Evolutionary conservation across 2,113 vertebrate species (phyloP).

Genomic region (Plotosus lineatus): DNA sequence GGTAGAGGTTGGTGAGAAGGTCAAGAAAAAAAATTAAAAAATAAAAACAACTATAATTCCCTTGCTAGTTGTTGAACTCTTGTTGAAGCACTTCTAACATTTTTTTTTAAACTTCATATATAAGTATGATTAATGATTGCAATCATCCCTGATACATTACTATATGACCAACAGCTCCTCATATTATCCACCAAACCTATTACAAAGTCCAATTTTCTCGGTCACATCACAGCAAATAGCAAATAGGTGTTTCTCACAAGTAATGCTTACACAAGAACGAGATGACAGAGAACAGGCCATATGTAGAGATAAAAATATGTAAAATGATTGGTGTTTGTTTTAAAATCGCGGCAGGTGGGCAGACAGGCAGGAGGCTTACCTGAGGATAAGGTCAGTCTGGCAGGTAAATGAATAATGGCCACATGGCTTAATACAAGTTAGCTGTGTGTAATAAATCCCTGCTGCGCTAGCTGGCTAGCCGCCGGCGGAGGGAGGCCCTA

Average conservation of each 20-base stretch:
- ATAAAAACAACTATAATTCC: conserved; percentile 29
- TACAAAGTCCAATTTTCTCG: conserved; percentile 32
- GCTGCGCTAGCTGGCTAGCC: conserved; percentile 51
- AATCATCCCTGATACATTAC: neutral
- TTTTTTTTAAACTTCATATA: neutral
- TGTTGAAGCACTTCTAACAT: conserved; percentile 11
- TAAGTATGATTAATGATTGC: conserved; percentile 36
- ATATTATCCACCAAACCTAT: conserved; percentile 28
- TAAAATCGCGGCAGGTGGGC: conserved; percentile 49
- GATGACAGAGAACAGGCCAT: neutral
- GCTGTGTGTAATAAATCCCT: conserved; percentile 67
- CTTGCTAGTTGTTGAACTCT: neutral
- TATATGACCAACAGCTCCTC: conserved; percentile 36
- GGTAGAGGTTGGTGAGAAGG: conserved; percentile 3
- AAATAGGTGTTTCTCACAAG: neutral
- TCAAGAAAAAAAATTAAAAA: conserved; percentile 19
- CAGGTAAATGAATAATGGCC: conserved; percentile 69
- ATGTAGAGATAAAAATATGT: neutral
- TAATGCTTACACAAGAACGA: neutral
- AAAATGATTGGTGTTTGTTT: conserved; percentile 31
- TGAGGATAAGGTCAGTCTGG: conserved; percentile 68
- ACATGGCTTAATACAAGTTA: conserved; percentile 57
- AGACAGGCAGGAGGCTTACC: conserved; percentile 56
- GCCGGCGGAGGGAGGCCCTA: conserved; percentile 54
- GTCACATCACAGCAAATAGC: conserved; percentile 24